Base-by-base conservation (phyloP, 2,888 invertebrate species). In the Caenorhabditis drosophilae region DNA sequence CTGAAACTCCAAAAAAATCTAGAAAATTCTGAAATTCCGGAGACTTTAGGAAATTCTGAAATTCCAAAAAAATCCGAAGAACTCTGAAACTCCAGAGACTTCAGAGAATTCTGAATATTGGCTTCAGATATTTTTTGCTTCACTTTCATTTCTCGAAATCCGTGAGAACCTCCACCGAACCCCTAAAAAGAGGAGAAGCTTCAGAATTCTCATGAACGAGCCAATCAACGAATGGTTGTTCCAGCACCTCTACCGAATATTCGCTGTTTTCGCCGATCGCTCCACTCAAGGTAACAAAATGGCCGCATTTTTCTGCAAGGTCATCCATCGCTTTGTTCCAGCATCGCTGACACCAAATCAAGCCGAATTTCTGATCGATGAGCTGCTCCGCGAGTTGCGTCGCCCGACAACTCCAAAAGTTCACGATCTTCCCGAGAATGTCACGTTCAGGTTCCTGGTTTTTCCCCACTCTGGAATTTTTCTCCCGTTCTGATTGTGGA, bases 321-420 rank as follows among this genome's bases (percentile, higher is more conserved):
- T 9, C 36, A 36, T n/a, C n/a, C n/a, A n/a, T n/a, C n/a, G n/a
- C n/a, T n/a, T n/a, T n/a, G n/a, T n/a, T 46, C 12, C 4, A 45
- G 44, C 4, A 2, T 18, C 27, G 4, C 16, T 61, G 36, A 56
- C 57, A 56, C 57, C 67, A 20, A 47, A 42, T 0, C 67, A 67
- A 52, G 67, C 57, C 12, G 62, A 62, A 44, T 67, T 63, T 27
- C 48, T 69, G 34, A 55, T 72, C 9, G 72, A 72, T 35, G 72
- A 72, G 36, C 53, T 67, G 2, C 58, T 69, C 16, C 69, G 72
- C 12, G 61, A 69, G 23, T 54, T 63, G 4, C 67, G 72, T 20
- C 57, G 63, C 27, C 67, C 55, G 23, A 69, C 72, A 1, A 69
- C 69, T 7, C 69, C 72, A 20, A 67, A 68, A 48, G 44, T 56